Conservation (phyloP, 2,888 invertebrate species). For the Drosophila rubida region DNA sequence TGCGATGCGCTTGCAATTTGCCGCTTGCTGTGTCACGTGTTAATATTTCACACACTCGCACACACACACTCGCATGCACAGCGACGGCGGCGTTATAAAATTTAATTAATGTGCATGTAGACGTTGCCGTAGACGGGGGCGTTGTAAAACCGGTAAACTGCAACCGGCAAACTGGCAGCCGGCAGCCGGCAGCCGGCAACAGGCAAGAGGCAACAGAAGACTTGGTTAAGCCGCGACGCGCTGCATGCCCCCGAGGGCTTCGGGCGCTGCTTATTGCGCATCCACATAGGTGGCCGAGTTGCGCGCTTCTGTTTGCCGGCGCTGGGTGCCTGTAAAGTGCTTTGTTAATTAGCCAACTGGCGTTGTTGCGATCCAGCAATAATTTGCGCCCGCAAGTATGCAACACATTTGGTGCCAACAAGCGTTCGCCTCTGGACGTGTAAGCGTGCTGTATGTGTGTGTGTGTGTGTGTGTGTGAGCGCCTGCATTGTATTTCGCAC, state of each 20-base stretch:
- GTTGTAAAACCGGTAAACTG: constrained; percentile 4
- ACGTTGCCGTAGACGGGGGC: constrained; percentile 11
- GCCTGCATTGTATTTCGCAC: constrained; percentile 70
- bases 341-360: constrained; percentile 79
- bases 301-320: constrained; percentile 11
- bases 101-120: constrained; percentile 69
- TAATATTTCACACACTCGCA: constrained; percentile 61
- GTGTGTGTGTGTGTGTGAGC: constrained; percentile 19
- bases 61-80: constrained; percentile 1
- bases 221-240: constrained; percentile 35
- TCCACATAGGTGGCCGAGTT: constrained; percentile 1
- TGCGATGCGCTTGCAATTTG: constrained; percentile 64
- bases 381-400: constrained; percentile 77
- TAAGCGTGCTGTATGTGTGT: neutral
- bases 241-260: constrained; percentile 18
- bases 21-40: constrained; percentile 61
- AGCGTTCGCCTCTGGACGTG: constrained; percentile 14
- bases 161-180: constrained; percentile 32
- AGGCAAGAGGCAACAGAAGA: constrained; percentile 33
- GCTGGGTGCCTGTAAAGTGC: constrained; percentile 68
- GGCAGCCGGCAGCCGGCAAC: constrained; percentile 26
- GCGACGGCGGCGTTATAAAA: constrained; percentile 62
- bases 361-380: constrained; percentile 64
- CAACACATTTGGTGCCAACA: constrained; percentile 70
- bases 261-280: constrained; percentile 32